phyloP scores from a whole-genome alignment of 2,888 invertebrate genomes.

The Lochmaea crataegi region DNA sequence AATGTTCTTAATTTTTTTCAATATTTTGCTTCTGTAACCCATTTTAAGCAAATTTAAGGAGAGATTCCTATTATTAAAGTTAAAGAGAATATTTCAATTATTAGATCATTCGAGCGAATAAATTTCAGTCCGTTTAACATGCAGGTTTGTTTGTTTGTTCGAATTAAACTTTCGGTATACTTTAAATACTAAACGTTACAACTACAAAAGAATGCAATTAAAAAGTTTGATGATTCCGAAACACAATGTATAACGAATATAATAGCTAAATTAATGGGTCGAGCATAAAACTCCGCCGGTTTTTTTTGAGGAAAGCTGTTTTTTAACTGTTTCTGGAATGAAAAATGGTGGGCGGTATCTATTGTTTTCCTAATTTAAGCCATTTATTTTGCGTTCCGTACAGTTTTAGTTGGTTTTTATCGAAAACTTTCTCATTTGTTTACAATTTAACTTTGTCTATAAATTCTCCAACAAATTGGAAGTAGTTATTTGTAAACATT shows the following conservation, averaged over 20 bases:
- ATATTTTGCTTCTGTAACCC: too few relatives aligned
- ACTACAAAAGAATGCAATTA: constrained; percentile 32
- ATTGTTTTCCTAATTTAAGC: constrained; percentile 23
- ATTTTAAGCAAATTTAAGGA: too few relatives aligned
- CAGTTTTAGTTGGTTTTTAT: background rate
- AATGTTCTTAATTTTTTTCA: too few relatives aligned
- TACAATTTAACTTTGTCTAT: too few relatives aligned
- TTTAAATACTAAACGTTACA: constrained; percentile 9
- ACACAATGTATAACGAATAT: constrained; percentile 29
- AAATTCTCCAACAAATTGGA: too few relatives aligned
- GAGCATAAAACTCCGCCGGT: background rate
- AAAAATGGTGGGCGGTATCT: constrained; percentile 11
- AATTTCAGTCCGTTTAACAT: background rate
- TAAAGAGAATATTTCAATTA: too few relatives aligned
- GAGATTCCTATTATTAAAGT: too few relatives aligned
- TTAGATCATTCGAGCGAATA: background rate
- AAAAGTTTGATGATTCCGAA: constrained; percentile 28
- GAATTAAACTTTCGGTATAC: constrained; percentile 20
- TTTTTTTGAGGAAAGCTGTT: constrained; percentile 22
- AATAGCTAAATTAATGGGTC: constrained; percentile 32
- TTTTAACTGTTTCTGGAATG: constrained; percentile 21
- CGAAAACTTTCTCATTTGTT: background rate
- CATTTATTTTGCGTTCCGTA: constrained; percentile 19
- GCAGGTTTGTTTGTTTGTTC: constrained; percentile 12
- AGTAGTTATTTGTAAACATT: too few relatives aligned